Conservation (phyloP, 2,113 vertebrate genomes). For the Trematomus loennbergii region DNA sequence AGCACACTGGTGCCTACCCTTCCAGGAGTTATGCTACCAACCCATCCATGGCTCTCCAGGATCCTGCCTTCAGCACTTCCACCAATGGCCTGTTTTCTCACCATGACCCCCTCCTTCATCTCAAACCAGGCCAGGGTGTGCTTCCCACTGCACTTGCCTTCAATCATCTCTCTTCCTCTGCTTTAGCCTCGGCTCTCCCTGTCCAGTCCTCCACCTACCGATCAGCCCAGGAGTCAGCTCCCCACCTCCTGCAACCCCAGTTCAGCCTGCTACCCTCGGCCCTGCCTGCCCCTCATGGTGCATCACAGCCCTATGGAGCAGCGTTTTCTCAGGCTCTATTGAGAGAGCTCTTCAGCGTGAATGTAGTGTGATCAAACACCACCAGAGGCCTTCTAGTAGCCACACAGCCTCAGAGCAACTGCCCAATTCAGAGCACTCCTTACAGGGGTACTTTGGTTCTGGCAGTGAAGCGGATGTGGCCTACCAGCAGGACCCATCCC, state of each 20-base stretch:
- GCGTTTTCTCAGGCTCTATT: constrained; percentile 93
- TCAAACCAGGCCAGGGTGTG: constrained; percentile 92
- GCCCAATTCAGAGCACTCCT: constrained; percentile 92
- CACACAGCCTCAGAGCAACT: constrained; percentile 91
- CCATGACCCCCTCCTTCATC: constrained; percentile 92
- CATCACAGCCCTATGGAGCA: constrained; percentile 89
- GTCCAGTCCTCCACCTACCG: constrained; percentile 98
- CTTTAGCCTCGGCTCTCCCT: constrained; percentile 89
- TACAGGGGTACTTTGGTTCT: constrained; percentile 89
- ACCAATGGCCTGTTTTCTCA: constrained; percentile 92
- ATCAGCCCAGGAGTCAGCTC: constrained; percentile 98
- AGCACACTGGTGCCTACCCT: constrained; percentile 92
- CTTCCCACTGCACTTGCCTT: constrained; percentile 92
- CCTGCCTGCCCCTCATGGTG: constrained; percentile 87
- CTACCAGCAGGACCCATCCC: constrained; percentile 92
- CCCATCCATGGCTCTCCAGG: constrained; percentile 91
- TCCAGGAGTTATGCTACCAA: constrained; percentile 91
- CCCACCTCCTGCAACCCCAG: constrained; percentile 96
- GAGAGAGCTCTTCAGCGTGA: constrained; percentile 99
- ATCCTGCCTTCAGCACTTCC: constrained; percentile 92
- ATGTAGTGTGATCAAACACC: constrained; percentile 99
- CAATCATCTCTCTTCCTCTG: constrained; percentile 89
- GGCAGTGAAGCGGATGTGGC: constrained; percentile 85
- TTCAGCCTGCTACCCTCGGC: constrained; percentile 91
- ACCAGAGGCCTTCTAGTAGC: constrained; percentile 98